Conservation (phyloP, 2,888 invertebrate genomes). For the Temnothorax unifasciatus region DNA sequence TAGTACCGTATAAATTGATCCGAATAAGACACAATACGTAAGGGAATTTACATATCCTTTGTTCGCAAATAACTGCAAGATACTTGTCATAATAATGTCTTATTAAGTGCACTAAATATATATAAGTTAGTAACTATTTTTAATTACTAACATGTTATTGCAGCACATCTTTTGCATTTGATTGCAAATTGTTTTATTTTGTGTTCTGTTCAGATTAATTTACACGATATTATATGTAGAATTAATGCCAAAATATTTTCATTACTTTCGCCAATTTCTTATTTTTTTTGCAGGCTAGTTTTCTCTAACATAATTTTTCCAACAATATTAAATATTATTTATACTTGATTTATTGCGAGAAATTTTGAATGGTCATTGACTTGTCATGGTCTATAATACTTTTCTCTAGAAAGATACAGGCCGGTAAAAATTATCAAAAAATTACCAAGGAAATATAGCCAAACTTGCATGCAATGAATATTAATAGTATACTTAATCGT, state of each 20-base stretch:
- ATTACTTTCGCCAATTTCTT: neutral
- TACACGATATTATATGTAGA: neutral
- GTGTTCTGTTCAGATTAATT: neutral
- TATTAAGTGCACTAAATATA: neutral
- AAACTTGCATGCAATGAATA: slow-evolving; percentile 1
- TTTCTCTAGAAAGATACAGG: neutral
- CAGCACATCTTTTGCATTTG: neutral
- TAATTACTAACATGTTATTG: neutral
- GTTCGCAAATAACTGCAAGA: neutral
- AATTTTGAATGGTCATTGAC: neutral
- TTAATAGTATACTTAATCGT: slow-evolving; percentile 15
- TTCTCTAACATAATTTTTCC: neutral
- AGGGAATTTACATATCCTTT: neutral
- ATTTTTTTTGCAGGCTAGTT: neutral
- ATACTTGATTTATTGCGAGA: neutral
- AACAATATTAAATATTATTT: neutral
- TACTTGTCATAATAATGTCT: neutral
- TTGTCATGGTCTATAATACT: neutral
- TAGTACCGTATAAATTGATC: neutral
- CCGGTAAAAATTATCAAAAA: neutral
- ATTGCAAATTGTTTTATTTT: neutral
- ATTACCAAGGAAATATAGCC: neutral
- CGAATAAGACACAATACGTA: neutral
- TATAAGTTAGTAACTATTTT: neutral
- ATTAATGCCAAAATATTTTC: slow-evolving; percentile 3